Percentiles rank a stretch among this genome's conserved stretches.
These are phyloP conservation scores for Cacoxenus indagator DNA, from an alignment of 2,888 invertebrate species.

Conservation along the genomic window DNA sequence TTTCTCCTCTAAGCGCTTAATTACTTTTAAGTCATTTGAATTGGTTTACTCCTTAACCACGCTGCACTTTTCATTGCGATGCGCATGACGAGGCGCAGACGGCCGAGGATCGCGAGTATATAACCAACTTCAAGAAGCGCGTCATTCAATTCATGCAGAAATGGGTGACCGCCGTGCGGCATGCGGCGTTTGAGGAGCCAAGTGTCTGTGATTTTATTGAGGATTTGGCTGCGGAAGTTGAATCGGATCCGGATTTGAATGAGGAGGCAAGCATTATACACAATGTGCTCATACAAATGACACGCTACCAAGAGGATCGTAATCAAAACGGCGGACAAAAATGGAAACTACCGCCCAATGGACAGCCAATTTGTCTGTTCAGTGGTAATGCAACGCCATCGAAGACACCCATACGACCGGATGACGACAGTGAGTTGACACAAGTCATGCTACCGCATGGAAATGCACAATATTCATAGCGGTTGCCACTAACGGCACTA, in stretches of 20 bases:
- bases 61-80: constrained; percentile 74
- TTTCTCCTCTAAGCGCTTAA: not conserved
- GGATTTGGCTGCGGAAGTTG: constrained; percentile 80
- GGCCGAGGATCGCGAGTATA: constrained; percentile 77
- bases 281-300: constrained; percentile 76
- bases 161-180: constrained; percentile 81
- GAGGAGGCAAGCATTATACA: constrained; percentile 80
- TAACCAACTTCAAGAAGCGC: constrained; percentile 79
- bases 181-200: constrained; percentile 82
- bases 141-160: constrained; percentile 84
- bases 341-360: constrained; percentile 79
- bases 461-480: not conserved
- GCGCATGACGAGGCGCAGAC: constrained; percentile 70
- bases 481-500: not conserved
- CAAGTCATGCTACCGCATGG: not conserved
- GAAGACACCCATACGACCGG: constrained; percentile 75
- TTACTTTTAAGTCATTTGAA: constrained; percentile 32
- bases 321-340: constrained; percentile 76
- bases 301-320: constrained; percentile 75
- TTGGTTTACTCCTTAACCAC: constrained; percentile 70
- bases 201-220: constrained; percentile 81
- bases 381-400: constrained; percentile 73
- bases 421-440: constrained; percentile 76
- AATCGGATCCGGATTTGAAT: constrained; percentile 77
- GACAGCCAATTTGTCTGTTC: constrained; percentile 79